A percentile compares a stretch with the other conserved stretches of the same genome.
Evolutionary conservation across 2,113 vertebrate genomes (phyloP).

Genomic region (Planiliza haematocheilus): DNA sequence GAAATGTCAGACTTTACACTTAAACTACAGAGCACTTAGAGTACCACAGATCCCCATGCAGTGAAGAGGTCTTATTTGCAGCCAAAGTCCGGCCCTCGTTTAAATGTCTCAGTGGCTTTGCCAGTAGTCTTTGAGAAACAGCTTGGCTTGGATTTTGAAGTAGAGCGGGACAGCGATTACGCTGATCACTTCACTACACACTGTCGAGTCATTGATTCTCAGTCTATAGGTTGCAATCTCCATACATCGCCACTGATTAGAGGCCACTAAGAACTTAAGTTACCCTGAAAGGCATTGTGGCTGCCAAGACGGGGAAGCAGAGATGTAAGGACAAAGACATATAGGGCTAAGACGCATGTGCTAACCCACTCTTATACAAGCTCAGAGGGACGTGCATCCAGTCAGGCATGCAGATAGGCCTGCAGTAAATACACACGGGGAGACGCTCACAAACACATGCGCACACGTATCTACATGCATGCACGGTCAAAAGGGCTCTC

Average conservation of each 20-base stretch:
- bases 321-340: conserved; percentile 34
- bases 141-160: conserved; percentile 72
- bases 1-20: conserved; percentile 28
- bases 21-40: conserved; percentile 20
- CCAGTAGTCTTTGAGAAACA: conserved; percentile 66
- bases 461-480: conserved; percentile 41
- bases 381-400: conserved; percentile 52
- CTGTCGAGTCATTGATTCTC: conserved; percentile 76
- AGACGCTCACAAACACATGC: conserved; percentile 14
- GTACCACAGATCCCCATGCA: conserved; percentile 32
- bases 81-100: conserved; percentile 32
- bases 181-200: conserved; percentile 73
- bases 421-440: conserved; percentile 41
- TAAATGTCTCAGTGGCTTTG: conserved; percentile 63
- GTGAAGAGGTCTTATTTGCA: conserved; percentile 54
- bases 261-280: conserved; percentile 57
- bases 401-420: conserved; percentile 34
- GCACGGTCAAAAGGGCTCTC: conserved; percentile 48
- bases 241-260: conserved; percentile 70
- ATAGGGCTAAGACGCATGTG: conserved; percentile 7
- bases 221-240: conserved; percentile 65
- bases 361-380: conserved; percentile 37
- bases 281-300: conserved; percentile 51
- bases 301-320: conserved; percentile 18
- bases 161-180: conserved; percentile 66